Evolutionary conservation across 2,797 vertebrate species (phyloP), one percentile per base, ranked within the genome.

Genomic region (Knipowitschia caucasica): DNA sequence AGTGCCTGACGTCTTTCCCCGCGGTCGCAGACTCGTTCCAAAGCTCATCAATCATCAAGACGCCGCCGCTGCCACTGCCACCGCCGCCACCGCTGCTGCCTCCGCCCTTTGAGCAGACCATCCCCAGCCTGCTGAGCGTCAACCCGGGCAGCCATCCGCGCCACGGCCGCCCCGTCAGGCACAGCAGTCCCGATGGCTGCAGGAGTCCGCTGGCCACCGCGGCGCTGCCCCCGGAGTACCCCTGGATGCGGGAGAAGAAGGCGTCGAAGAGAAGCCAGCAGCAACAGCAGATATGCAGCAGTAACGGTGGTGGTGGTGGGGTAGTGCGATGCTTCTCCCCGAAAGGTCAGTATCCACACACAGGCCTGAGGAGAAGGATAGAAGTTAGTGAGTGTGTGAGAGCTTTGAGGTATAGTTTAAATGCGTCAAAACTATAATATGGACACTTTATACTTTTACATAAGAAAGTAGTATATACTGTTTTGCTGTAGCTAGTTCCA

Each of bases 31-130:
- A 98, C 95, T 95, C 97, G 94, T 99, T 99, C 98, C 95, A 99
- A 97, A 99, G 95, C 99, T 98, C 97, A 99, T 99, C 97, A 99
- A 99, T 99, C n/a, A n/a, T n/a, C 96, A 99, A 98, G 95, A 96
- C 92, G 93, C 98, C 95, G 94, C 94, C 96, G 96, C 96, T 98
- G 95, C 95, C 95, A 94, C 95, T 94, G 92, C 93, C 95, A 94
- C 97, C 96, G 95, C 95, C 94, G 92, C 93, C 95, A 94, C 97
- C 96, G 95, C 95, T 96, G 92, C 96, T 98, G 96, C 96, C 95
- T 95, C 96, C 96, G 96, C 97, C 96, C 93, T 98, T 99, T 90
- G 96, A 99, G 94, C 95, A 98, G 92, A 98, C 94, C 93, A 98
- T 99, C 88, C 95, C 96, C 84, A 96, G 94, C 92, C 92, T 99